Evolutionary conservation across 2,797 vertebrate genomes (phyloP).

Genomic region (Crypturellus tataupa): DNA sequence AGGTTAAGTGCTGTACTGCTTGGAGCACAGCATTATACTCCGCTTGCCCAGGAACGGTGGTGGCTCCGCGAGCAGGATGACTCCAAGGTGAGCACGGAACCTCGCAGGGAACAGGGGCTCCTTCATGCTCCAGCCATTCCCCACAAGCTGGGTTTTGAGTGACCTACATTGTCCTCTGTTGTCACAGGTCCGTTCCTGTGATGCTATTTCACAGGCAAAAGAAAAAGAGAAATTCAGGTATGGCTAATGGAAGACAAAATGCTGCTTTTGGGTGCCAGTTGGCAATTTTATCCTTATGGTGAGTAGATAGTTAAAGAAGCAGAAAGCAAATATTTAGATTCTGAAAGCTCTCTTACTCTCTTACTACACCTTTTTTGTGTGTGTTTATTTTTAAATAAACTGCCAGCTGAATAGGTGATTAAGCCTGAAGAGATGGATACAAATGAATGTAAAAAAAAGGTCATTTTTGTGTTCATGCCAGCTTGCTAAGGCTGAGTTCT

Average conservation of each 20-base stretch:
- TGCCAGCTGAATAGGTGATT: constrained; percentile 1
- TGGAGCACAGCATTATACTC: neutral
- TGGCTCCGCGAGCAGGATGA: constrained; percentile 56
- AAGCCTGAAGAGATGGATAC: neutral
- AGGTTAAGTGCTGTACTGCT: constrained; percentile 52
- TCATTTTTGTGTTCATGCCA: neutral
- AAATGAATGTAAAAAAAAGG: neutral
- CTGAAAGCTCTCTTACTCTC: neutral
- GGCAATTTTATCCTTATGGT: neutral
- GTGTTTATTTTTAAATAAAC: constrained; percentile 42
- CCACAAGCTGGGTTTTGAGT: neutral
- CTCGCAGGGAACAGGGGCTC: constrained; percentile 19
- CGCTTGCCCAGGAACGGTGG: constrained; percentile 52
- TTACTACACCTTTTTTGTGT: neutral
- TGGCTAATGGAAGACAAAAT: constrained; percentile 32
- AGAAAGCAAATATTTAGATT: constrained; percentile 44
- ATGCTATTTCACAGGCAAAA: constrained; percentile 8
- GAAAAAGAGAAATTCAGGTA: constrained; percentile 3
- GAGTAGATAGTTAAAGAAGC: constrained; percentile 40
- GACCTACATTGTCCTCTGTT: constrained; percentile 35
- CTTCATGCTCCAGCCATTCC: neutral
- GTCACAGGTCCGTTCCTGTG: neutral
- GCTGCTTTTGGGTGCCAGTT: constrained; percentile 44
- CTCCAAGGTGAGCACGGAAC: neutral
- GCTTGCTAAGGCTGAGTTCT: neutral